phyloP scores from a whole-genome alignment of 2,113 vertebrate species.

The Petaurus breviceps region DNA sequence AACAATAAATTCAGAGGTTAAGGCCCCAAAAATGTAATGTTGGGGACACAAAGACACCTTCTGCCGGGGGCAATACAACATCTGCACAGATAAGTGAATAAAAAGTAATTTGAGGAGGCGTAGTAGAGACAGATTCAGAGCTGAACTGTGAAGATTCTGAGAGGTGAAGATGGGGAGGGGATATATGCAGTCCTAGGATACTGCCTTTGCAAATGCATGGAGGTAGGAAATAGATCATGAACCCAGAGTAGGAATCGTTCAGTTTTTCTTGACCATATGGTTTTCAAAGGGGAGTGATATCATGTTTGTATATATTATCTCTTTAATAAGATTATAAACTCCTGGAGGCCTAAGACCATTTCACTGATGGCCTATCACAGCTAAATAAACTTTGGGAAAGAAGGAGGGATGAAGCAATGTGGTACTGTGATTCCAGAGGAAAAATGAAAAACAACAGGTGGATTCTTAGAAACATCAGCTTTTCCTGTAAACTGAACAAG shows the following conservation, averaged over 20 bases:
- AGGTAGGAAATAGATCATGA: background rate
- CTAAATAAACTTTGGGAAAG: background rate
- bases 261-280: background rate
- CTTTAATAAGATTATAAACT: background rate
- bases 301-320: background rate
- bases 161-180: background rate
- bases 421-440: conserved; percentile 5
- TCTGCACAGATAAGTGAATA: background rate
- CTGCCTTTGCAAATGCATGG: background rate
- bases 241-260: background rate
- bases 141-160: background rate
- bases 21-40: background rate
- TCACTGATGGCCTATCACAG: background rate
- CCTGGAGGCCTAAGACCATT: background rate
- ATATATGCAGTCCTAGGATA: background rate
- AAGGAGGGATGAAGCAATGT: background rate
- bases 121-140: background rate
- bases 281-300: background rate
- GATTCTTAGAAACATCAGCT: background rate
- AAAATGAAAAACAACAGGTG: background rate
- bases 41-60: background rate
- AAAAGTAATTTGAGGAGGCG: background rate
- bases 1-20: background rate
- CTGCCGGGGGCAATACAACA: background rate
- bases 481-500: background rate